Evolutionary conservation across 2,888 invertebrate genomes (phyloP).

Genomic region (Lysandra bellargus): DNA sequence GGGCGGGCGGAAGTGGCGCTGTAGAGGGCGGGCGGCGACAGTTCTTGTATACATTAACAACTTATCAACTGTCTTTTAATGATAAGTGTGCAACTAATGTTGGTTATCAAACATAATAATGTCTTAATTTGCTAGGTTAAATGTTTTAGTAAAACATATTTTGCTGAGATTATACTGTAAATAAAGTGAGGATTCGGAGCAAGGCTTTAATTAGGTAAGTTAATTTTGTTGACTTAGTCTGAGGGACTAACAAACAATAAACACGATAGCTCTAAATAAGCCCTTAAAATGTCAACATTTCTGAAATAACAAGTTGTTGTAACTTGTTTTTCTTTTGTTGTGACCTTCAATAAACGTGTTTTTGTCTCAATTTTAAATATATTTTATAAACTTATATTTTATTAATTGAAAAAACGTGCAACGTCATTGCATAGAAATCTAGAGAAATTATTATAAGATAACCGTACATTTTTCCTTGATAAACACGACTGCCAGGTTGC

Average conservation of each 20-base stretch:
- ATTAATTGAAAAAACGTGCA: too few relatives aligned
- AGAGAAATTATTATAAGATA: too few relatives aligned
- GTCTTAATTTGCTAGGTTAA: not conserved
- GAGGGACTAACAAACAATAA: not conserved
- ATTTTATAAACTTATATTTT: not conserved
- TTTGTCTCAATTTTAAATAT: not conserved
- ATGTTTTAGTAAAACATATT: not conserved
- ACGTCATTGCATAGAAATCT: too few relatives aligned
- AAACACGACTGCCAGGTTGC: too few relatives aligned
- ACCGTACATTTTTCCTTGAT: too few relatives aligned
- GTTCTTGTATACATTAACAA: not conserved
- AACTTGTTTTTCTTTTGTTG: not conserved
- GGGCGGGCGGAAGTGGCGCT: not conserved
- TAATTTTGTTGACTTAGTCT: not conserved
- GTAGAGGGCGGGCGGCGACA: not conserved
- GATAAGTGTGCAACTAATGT: not conserved
- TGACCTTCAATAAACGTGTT: not conserved
- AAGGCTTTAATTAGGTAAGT: not conserved
- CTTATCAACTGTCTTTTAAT: not conserved
- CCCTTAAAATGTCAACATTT: not conserved
- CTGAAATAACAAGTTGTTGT: not conserved
- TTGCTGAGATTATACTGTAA: not conserved
- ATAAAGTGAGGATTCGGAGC: not conserved
- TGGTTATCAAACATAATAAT: not conserved
- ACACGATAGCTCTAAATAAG: not conserved